Conservation (phyloP, 2,888 invertebrate species). For the Leptopterna dolabrata region DNA sequence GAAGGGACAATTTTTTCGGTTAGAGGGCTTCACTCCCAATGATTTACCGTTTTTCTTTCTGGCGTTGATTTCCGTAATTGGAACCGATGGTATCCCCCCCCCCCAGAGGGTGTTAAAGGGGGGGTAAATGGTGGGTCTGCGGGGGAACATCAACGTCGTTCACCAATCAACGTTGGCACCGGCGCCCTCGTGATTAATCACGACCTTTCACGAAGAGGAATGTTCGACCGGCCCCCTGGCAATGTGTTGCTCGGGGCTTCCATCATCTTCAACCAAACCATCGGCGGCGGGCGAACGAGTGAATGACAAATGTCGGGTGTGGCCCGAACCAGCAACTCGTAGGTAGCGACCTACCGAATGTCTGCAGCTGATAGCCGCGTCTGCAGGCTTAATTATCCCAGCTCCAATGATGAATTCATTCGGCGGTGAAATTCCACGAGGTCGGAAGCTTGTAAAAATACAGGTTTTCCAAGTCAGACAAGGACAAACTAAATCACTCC, state of each 20-base stretch:
- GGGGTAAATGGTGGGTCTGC: not conserved
- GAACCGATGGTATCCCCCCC: not conserved
- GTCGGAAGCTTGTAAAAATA: too few species aligned
- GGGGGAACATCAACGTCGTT: constrained; percentile 12
- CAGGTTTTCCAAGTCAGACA: too few species aligned
- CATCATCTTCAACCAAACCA: not conserved
- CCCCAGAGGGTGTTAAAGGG: not conserved
- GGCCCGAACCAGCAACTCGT: not conserved
- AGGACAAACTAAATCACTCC: too few species aligned
- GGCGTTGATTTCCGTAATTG: constrained; percentile 18
- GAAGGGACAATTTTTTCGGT: not conserved
- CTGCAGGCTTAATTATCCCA: not conserved
- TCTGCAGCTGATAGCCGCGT: not conserved
- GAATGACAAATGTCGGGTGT: not conserved
- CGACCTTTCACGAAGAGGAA: constrained; percentile 15
- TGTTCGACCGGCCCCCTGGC: not conserved
- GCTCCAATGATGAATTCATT: not conserved
- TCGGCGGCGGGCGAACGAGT: not conserved
- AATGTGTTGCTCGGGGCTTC: constrained; percentile 3
- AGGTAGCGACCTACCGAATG: not conserved
- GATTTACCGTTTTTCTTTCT: not conserved
- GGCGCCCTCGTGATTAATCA: constrained; percentile 9
- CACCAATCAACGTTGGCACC: constrained; percentile 1
- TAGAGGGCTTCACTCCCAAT: not conserved
- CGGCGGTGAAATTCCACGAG: too few species aligned